Percentiles rank a stretch among this genome's conserved stretches.
These are phyloP conservation scores for Halisarca cf. caerulea DNA, from an alignment of 37 sponge, comb jelly and placozoan genomes.

Conservation along the genomic window DNA sequence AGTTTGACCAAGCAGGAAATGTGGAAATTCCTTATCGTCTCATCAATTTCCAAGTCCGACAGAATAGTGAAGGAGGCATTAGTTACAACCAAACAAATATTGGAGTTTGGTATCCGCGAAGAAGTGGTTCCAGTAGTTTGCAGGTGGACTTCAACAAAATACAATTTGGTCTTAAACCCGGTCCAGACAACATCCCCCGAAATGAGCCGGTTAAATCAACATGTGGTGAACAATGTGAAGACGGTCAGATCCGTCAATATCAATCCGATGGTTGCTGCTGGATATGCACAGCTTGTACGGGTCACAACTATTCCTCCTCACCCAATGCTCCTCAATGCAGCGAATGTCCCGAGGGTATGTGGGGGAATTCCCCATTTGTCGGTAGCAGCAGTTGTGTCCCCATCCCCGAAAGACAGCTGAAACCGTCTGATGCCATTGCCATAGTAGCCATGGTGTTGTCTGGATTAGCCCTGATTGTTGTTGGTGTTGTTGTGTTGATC, in stretches of 20 bases:
- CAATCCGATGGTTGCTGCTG: slow-evolving; percentile 65
- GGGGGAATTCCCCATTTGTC: slow-evolving; percentile 66
- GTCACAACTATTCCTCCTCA: slow-evolving; percentile 39
- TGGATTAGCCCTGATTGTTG: slow-evolving; percentile 35
- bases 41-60: slow-evolving; percentile 48
- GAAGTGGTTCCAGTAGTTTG: background rate
- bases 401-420: slow-evolving; percentile 16
- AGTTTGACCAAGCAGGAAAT: slow-evolving; percentile 66
- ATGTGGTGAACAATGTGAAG: slow-evolving; percentile 48
- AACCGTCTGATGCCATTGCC: slow-evolving; percentile 36
- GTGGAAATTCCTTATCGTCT: slow-evolving; percentile 65
- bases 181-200: background rate
- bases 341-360: slow-evolving; percentile 49
- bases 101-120: slow-evolving; percentile 49
- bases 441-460: slow-evolving; percentile 52
- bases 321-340: slow-evolving; percentile 31
- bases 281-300: slow-evolving; percentile 65
- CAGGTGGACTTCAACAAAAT: background rate
- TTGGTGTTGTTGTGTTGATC: slow-evolving; percentile 21
- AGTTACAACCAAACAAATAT: slow-evolving; percentile 18
- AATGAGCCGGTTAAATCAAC: slow-evolving; percentile 22
- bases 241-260: slow-evolving; percentile 36
- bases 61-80: background rate
- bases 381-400: slow-evolving; percentile 54
- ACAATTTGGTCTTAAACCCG: slow-evolving; percentile 59